Evolutionary conservation across 1,140 invertebrate genomes (phyloP), one percentile per base, ranked within the genome.

Genomic region (Danaus plexippus): DNA sequence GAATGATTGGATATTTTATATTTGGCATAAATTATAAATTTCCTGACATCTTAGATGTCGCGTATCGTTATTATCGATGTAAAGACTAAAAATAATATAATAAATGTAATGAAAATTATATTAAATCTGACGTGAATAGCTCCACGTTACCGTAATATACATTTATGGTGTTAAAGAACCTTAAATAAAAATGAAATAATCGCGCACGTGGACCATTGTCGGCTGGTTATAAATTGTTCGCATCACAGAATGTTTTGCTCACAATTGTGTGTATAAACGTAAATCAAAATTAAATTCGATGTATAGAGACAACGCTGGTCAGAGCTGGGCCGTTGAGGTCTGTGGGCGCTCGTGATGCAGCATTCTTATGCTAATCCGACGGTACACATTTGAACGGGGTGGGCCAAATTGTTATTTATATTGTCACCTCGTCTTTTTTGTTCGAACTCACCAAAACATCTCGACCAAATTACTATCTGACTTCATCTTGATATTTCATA

Each of bases 321-420:
- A 73, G 63, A 67, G 67, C 61, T 54, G 68, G 69, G 55, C 66
- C 77, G 75, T 86, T 78, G 81, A 77, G 74, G 77, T 74, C 57
- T 63, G 63, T 77, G 71, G 57, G 61, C 53, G 53, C 49, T 51
- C 44, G 53, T 59, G 45, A 79, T 78, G 78, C 73, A 70, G 78
- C 83, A 84, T 86, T 86, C 83, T 86, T 86, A 86, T 86, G 83
- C 73, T 86, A 86, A 86, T 86, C 80, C 80, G 67, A 72, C 75
- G 77, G 75, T 78, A 71, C 76, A 79, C 73, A 82, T 77, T 65
- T 78, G 71, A 80, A 80, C 80, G 81, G 84, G 84, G 84, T 87
- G 84, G 84, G 81, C 84, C 74, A 85, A 87, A 87, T 85, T 87
- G 83, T 86, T 86, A 86, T 86, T 86, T 86, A 85, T 86, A 79